These are phyloP conservation scores for Chiloscyllium punctatum DNA, from an alignment of 2,797 vertebrate species.

Conservation along the genomic window DNA sequence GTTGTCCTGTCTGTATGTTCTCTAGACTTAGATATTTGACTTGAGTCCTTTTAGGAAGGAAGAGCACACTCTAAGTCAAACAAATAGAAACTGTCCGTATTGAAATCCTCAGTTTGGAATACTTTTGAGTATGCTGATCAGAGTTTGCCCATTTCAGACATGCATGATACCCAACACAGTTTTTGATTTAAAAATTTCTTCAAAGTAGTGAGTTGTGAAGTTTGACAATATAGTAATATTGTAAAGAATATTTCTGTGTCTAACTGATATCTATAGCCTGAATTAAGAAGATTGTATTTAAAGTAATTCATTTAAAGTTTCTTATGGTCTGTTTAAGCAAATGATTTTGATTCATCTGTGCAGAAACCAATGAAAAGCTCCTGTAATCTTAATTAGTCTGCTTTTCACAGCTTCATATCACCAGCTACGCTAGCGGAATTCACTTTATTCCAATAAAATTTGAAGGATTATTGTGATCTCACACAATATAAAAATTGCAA, in stretches of 20 bases:
- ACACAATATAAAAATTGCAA: neutral
- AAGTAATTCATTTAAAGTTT: neutral
- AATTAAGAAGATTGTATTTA: neutral
- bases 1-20: too few relatives aligned
- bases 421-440: too few relatives aligned
- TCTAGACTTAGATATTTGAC: too few relatives aligned
- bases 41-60: neutral
- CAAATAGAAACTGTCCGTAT: neutral
- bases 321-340: neutral
- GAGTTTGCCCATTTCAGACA: neutral
- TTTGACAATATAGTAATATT: neutral
- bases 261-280: neutral
- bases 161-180: neutral
- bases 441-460: neutral
- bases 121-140: neutral
- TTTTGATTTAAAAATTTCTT: neutral
- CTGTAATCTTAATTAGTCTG: neutral
- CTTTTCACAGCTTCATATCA: neutral
- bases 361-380: neutral
- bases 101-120: neutral
- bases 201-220: neutral
- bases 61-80: neutral
- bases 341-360: neutral
- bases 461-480: neutral
- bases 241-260: neutral